Evolutionary conservation across 2,888 invertebrate species (phyloP).

Genomic region (Panopea generosa): DNA sequence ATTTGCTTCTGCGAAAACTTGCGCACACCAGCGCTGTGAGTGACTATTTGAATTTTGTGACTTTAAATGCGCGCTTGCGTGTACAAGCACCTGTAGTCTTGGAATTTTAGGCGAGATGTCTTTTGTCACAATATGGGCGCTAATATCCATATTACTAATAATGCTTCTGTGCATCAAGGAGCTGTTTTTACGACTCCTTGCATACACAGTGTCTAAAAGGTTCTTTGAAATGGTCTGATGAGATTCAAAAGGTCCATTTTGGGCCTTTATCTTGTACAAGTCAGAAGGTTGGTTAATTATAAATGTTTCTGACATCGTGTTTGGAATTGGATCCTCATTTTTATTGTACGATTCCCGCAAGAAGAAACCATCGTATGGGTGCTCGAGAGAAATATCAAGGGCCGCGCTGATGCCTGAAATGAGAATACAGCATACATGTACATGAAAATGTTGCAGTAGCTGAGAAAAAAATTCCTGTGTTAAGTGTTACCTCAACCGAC

Average conservation of each 20-base stretch:
- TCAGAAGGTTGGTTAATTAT: slow-evolving; percentile 96
- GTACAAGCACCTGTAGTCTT: slow-evolving; percentile 95
- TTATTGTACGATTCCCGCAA: slow-evolving; percentile 86
- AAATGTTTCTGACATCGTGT: slow-evolving; percentile 92
- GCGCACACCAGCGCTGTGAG: slow-evolving; percentile 77
- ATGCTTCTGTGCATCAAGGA: slow-evolving; percentile 69
- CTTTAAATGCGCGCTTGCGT: slow-evolving; percentile 87
- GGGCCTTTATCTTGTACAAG: slow-evolving; percentile 95
- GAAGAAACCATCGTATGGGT: slow-evolving; percentile 82
- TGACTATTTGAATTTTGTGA: slow-evolving; percentile 29
- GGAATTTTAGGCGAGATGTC: slow-evolving; percentile 95
- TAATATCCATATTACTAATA: slow-evolving; percentile 90
- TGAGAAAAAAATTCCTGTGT: too few species aligned
- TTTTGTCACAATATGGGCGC: slow-evolving; percentile 95
- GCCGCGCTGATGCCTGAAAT: slow-evolving; percentile 68
- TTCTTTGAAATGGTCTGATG: slow-evolving; percentile 90
- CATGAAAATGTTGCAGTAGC: too few species aligned
- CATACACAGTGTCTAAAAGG: slow-evolving; percentile 55
- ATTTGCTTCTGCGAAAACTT: slow-evolving; percentile 82
- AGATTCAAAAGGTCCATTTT: slow-evolving; percentile 97
- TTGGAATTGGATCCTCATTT: slow-evolving; percentile 70
- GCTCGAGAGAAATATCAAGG: slow-evolving; percentile 81
- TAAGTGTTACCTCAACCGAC: too few species aligned
- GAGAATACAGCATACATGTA: slow-evolving; percentile 36
- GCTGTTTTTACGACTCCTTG: slow-evolving; percentile 41